Evolutionary conservation across 2,888 invertebrate genomes (phyloP), one percentile per base, ranked within the genome.

Genomic region (Acronicta psi): DNA sequence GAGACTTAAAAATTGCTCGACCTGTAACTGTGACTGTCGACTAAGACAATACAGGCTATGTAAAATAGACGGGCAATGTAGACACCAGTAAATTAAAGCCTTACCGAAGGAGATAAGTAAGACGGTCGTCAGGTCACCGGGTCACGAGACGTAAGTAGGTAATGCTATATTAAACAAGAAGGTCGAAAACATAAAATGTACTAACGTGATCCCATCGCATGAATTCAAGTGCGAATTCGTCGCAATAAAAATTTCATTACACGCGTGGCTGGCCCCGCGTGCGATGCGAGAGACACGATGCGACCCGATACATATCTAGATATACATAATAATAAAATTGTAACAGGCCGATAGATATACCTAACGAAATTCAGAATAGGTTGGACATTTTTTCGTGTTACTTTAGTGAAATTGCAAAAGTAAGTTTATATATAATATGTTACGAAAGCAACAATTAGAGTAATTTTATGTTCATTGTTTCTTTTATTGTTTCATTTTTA

Each of bases 171-270:
- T 69, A 65, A 49, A 70, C 49, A 31, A 44, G 8, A 44, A 54
- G 69, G 47, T 68, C 59, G 18, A 46, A 69, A 69, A 47, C 61
- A 73, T 77, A 77, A 77, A 75, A 65, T 68, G 54, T 65, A 71
- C 53, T 66, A 63, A 77, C 64, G 61, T 46, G 71, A 73, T 63
- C 67, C 72, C 69, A 73, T 76, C 71, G 67, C 65, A 67, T 79
- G 73, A 81, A 80, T 77, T 83, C 77, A 80, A 83, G 80, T 85
- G 84, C 80, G 80, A 84, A 81, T 83, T 80, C 67, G 70, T 63
- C 53, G 80, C 76, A 77, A 85, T 85, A 83, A 84, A 85, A 81
- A 77, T 81, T 86, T 86, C 84, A 85, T 85, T 82, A 80, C 82
- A 75, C 74, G 74, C 75, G 73, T 80, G 72, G 69, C 63, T 64